Percentiles rank a stretch among this genome's conserved stretches.
phyloP scores from a whole-genome alignment of 2,888 invertebrate species.

The Zhuqinia jingwanae region DNA sequence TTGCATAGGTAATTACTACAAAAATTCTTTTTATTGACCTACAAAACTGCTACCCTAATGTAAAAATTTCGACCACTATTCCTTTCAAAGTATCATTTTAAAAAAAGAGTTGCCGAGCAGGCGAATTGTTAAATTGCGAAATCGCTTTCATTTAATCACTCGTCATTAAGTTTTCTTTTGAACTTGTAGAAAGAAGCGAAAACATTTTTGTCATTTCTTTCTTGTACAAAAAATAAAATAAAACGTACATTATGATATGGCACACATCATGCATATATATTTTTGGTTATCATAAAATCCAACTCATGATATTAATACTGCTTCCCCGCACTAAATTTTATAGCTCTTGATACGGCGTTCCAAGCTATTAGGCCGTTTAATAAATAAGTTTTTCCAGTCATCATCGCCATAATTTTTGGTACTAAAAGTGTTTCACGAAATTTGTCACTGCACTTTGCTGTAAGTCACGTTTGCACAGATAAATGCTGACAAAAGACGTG shows the following conservation, averaged over 20 bases:
- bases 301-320: not conserved
- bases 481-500: constrained; percentile 13
- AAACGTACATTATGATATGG: not conserved
- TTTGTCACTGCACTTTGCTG: not conserved
- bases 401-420: not conserved
- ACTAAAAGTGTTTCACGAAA: not conserved
- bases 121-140: constrained; percentile 30
- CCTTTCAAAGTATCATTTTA: too few species aligned
- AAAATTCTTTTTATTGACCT: too few species aligned
- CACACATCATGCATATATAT: not conserved
- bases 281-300: not conserved
- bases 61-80: too few species aligned
- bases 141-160: constrained; percentile 1
- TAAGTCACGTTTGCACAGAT: not conserved
- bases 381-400: not conserved
- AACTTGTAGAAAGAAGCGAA: too few species aligned
- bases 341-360: not conserved
- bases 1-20: too few species aligned
- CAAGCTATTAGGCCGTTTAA: not conserved
- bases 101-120: constrained; percentile 5
- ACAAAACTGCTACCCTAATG: too few species aligned
- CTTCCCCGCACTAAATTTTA: not conserved
- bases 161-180: not conserved
- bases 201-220: not conserved
- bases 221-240: not conserved